Conservation (phyloP, 92 coral and sea anemone species). For the Palythoa heliodiscus region DNA sequence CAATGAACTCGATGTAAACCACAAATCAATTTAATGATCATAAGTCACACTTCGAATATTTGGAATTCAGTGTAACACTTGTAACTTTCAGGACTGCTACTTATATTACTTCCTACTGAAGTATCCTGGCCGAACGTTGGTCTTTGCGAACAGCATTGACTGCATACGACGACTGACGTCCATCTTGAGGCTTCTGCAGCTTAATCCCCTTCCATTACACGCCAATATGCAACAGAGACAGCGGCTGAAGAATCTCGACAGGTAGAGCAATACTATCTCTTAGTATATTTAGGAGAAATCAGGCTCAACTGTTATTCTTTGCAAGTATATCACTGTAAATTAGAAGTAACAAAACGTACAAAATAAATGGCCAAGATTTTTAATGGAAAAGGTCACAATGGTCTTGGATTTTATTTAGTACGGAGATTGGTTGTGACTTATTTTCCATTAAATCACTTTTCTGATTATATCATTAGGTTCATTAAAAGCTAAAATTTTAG, state of each 20-base stretch:
- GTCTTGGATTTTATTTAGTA: not conserved
- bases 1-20: too few relatives aligned
- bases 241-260: conserved; percentile 90
- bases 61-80: not conserved
- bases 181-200: conserved; percentile 73
- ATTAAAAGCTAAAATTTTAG: too few relatives aligned
- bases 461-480: not conserved
- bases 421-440: too few relatives aligned
- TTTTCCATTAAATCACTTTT: too few relatives aligned
- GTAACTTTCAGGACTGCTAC: conserved; percentile 72
- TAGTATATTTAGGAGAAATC: not conserved
- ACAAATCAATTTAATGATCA: too few relatives aligned
- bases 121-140: conserved; percentile 94
- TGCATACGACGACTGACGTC: conserved; percentile 92
- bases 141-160: conserved; percentile 91
- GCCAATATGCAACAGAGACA: conserved; percentile 99
- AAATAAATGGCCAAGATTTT: too few relatives aligned
- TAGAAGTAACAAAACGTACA: too few relatives aligned
- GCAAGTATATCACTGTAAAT: too few relatives aligned
- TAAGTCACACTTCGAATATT: not conserved
- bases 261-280: conserved; percentile 43
- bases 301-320: not conserved
- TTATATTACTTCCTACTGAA: conserved; percentile 87
- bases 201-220: conserved; percentile 86
- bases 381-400: too few relatives aligned